Evolutionary conservation across 2,888 invertebrate genomes (phyloP).

Genomic region (Melangyna quadrimaculata): DNA sequence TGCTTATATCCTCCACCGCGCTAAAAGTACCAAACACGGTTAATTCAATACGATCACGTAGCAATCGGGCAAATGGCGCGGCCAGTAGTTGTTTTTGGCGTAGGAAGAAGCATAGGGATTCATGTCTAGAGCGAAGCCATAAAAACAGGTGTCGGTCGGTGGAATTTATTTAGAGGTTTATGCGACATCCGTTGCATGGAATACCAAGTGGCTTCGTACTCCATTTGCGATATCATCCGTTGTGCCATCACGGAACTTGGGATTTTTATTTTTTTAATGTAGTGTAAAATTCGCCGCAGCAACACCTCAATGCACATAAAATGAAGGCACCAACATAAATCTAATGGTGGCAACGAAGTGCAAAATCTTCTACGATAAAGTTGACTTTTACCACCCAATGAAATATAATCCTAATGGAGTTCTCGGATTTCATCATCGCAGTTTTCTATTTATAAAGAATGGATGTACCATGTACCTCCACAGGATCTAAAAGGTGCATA

Average conservation of each 20-base stretch:
- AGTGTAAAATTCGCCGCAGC: slow-evolving; percentile 67
- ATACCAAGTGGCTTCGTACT: slow-evolving; percentile 54
- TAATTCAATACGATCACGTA: slow-evolving; percentile 62
- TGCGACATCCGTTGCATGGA: slow-evolving; percentile 67
- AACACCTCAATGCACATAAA: slow-evolving; percentile 69
- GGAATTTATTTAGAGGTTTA: slow-evolving; percentile 70
- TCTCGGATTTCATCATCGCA: slow-evolving; percentile 38
- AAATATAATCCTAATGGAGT: slow-evolving; percentile 69
- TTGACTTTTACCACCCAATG: slow-evolving; percentile 69
- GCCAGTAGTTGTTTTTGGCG: not conserved
- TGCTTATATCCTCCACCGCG: too few relatives aligned
- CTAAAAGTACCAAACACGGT: not conserved
- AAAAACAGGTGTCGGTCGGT: slow-evolving; percentile 71
- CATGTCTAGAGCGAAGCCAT: slow-evolving; percentile 64
- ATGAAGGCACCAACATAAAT: slow-evolving; percentile 49
- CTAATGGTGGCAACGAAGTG: slow-evolving; percentile 63
- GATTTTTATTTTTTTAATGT: slow-evolving; percentile 68
- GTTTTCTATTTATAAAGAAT: not conserved
- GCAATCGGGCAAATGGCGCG: slow-evolving; percentile 51
- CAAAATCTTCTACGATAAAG: slow-evolving; percentile 59
- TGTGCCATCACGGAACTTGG: slow-evolving; percentile 22
- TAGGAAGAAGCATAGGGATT: slow-evolving; percentile 7
- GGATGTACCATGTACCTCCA: too few relatives aligned
- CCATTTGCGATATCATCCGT: not conserved
- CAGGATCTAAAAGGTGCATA: too few relatives aligned